Evolutionary conservation across 2,888 invertebrate genomes (phyloP).

Genomic region (Drosophila recens): DNA sequence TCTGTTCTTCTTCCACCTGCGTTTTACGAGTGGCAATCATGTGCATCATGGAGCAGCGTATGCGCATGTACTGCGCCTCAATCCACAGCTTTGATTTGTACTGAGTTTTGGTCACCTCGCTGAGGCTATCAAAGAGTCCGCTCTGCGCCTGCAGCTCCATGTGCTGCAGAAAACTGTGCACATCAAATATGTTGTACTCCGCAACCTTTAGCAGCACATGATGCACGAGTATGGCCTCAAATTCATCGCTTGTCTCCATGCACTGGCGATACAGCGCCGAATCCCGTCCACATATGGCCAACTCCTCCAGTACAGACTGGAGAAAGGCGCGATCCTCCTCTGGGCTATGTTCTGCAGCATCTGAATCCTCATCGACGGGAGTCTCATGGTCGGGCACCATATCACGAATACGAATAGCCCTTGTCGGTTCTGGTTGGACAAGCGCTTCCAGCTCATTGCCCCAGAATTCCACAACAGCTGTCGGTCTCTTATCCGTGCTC

Average conservation of each 20-base stretch:
- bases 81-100: constrained; percentile 84
- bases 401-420: constrained; percentile 78
- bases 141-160: constrained; percentile 82
- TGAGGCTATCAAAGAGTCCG: constrained; percentile 81
- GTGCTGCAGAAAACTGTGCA: constrained; percentile 77
- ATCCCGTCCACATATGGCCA: constrained; percentile 81
- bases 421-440: constrained; percentile 65
- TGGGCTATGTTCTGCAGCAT: constrained; percentile 64
- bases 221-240: constrained; percentile 83
- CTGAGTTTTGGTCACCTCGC: constrained; percentile 77
- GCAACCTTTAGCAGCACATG: constrained; percentile 80
- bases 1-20: constrained; percentile 79
- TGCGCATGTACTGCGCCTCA: constrained; percentile 83
- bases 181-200: constrained; percentile 82
- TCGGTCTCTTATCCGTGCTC: constrained; percentile 65
- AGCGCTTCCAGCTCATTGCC: constrained; percentile 78
- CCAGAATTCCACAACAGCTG: constrained; percentile 80
- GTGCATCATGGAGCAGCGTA: constrained; percentile 84
- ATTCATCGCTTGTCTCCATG: constrained; percentile 82
- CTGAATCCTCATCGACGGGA: constrained; percentile 71
- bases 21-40: constrained; percentile 81
- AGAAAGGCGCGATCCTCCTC: constrained; percentile 78
- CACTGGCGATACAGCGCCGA: constrained; percentile 83
- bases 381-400: constrained; percentile 77
- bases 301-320: constrained; percentile 81